Evolutionary conservation across 1,140 invertebrate species (phyloP), one percentile per base, ranked within the genome.

Genomic region (Drosophila baimaii): DNA sequence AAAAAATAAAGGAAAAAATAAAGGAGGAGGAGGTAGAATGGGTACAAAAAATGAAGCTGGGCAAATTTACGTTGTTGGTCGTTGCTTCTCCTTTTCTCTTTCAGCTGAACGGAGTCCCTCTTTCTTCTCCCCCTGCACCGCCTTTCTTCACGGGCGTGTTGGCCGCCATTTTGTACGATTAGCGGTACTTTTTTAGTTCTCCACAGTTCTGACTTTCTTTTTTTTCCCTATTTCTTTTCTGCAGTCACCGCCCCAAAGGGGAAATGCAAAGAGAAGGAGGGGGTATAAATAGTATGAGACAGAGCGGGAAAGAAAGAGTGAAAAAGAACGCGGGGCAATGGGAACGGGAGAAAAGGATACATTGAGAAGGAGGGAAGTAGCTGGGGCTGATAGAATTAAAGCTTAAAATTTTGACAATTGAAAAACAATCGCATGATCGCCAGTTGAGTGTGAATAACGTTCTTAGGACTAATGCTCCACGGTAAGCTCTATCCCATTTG

Each of bases 121-220:
- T 44, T n/a, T 73, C 46, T 25, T 43, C 41, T 44, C 47, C 39
- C n/a, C 31, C 19, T 4, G 27, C 47, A n/a, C 41, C 23, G 39
- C 39, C 41, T 8, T 41, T 59, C 46, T 35, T 55, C 25, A 29
- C 46, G 15, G 49, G 37, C 66, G 58, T 51, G 58, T 62, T 83
- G 81, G 83, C 70, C 71, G 83, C 83, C 83, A 86, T 86, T 86
- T 86, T 88, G 83, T 88, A 72, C 83, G 83, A 86, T 86, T 86
- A 83, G 79, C 76, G 68, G 66, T 51, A 58, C 55, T 72, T 70
- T 57, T 51, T 57, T 51, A 56, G 56, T 61, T 41, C 37, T 61
- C 17, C 35, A 23, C 51, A 44, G 29, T 47, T 41, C 25, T 55
- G 25, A 19, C 21, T 46, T 66, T 55, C 44, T 51, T 46, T 19